Base-by-base conservation (phyloP, 2,888 invertebrate species). In the Epistrophella euchroma region DNA sequence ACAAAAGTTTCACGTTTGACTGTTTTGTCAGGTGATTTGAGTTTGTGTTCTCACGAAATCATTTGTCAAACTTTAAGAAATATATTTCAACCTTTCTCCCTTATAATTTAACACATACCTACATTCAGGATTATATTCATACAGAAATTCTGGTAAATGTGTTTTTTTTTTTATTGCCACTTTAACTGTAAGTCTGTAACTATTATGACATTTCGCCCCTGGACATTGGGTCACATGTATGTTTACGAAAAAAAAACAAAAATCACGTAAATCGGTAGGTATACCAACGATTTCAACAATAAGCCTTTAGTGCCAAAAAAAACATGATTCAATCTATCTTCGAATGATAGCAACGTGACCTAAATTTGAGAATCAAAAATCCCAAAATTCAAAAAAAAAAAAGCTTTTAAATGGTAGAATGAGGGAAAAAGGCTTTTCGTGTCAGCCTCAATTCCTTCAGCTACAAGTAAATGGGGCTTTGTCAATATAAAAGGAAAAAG, bases 331-430 rank as follows among this genome's bases (percentile, higher is more conserved):
- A 52, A 66, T 71, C 17, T 17, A 32, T 56, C 10, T 40, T 66
- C 2, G 17, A 17, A 22, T 19, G 72, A 60, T 52, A 56, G 60
- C 82, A 77, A 72, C 77, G 82, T 83, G 82, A 83, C 77, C 68
- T 52, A 73, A 77, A 66, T 83, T 60, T 17, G 25, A 71, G 19
- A 22, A 40, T 52, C 35, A 32, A 17, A 58, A 52, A 52, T 15
- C 25, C 52, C 52, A 52, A n/a, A n/a, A n/a, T n/a, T 52, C 32
- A 32, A n/a, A n/a, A n/a, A n/a, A n/a, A n/a, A n/a, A n/a, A n/a
- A n/a, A n/a, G 32, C 17, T 35, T 35, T 56, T 56, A 11, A 35
- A 35, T 28, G n/a, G 0, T 5, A 32, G 32, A 32, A 32, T 32
- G 32, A 9, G 9, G 4, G 28, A 28, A 10, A 56, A 32, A 32